Base-by-base conservation (phyloP, 2,888 invertebrate species). In the Vannuccia rotundouncinata region DNA sequence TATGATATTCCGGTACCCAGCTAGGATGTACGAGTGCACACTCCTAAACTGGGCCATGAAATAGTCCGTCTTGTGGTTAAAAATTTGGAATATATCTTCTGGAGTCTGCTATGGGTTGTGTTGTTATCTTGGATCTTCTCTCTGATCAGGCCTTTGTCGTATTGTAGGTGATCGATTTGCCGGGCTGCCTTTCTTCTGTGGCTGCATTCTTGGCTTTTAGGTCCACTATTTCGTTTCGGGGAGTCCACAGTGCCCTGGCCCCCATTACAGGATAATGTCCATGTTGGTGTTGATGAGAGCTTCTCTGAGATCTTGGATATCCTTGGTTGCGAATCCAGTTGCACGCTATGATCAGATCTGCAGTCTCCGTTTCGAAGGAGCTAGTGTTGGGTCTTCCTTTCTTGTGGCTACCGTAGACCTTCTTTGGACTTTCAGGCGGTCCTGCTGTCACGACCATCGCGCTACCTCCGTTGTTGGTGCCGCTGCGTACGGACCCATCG, bases 291-390 rank as follows among this genome's bases (percentile, higher is more conserved):
- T 66, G 22, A 17, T 66, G 66, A 66, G 66, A 27, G 66, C 66
- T 13, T 66, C 10, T 5, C 25, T 66, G 66, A 66, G 66, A 66
- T 66, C 66, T 66, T 66, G 66, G 66, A 66, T 66, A 27, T 66
- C 66, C 66, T 66, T 66, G 66, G 66, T 66, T 66, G 22, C 66
- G 66, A 66, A 66, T 66, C 66, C 66, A 66, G 66, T 66, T 66
- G 10, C 66, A 66, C 25, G 66, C 10, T 2, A 66, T 66, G 66
- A 66, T 66, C 66, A 66, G 66, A 66, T 5, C 66, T 66, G 66
- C 25, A 22, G 66, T 66, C 66, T 66, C 66, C 22, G 66, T 66
- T 66, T 66, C 66, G 66, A 66, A 66, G 25, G 66, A 66, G 66
- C n/a, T n/a, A n/a, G n/a, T n/a, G n/a, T 66, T 66, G 66, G 66